phyloP scores from a whole-genome alignment of 2,888 invertebrate genomes.

The Ichneumoninae sp. region DNA sequence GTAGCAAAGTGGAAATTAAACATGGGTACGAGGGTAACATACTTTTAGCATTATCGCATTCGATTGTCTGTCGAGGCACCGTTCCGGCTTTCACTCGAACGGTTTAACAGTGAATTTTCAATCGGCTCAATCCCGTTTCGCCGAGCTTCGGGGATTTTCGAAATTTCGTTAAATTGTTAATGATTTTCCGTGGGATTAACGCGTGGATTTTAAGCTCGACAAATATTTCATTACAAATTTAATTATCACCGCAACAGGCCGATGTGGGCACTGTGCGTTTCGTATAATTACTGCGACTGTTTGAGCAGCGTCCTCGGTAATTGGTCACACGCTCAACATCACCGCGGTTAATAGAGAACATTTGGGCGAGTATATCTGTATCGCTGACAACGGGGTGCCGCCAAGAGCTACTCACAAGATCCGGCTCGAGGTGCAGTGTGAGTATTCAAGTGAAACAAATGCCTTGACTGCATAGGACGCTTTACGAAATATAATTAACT shows the following conservation, averaged over 20 bases:
- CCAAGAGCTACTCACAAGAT: constrained; percentile 93
- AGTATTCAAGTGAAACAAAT: constrained; percentile 84
- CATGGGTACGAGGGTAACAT: not conserved
- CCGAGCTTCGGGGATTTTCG: not conserved
- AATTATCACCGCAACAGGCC: constrained; percentile 48
- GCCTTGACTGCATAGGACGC: constrained; percentile 33
- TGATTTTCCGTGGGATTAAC: not conserved
- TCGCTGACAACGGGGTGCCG: constrained; percentile 94
- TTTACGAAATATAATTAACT: constrained; percentile 17
- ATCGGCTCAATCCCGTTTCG: not conserved
- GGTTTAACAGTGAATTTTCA: not conserved
- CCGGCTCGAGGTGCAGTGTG: constrained; percentile 95
- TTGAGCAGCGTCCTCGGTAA: constrained; percentile 80
- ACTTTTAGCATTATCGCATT: not conserved
- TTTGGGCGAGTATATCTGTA: constrained; percentile 91
- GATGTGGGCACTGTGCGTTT: constrained; percentile 41
- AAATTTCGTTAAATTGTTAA: not conserved
- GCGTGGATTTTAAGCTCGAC: not conserved
- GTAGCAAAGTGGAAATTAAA: not conserved
- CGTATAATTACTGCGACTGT: constrained; percentile 63
- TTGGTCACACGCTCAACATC: constrained; percentile 92
- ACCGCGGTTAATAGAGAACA: constrained; percentile 90
- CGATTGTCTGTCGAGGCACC: too few species aligned
- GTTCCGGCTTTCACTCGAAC: not conserved
- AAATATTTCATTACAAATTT: constrained; percentile 32